Evolutionary conservation across 2,113 vertebrate genomes (phyloP).

Genomic region (Tricholaema leucomelas): DNA sequence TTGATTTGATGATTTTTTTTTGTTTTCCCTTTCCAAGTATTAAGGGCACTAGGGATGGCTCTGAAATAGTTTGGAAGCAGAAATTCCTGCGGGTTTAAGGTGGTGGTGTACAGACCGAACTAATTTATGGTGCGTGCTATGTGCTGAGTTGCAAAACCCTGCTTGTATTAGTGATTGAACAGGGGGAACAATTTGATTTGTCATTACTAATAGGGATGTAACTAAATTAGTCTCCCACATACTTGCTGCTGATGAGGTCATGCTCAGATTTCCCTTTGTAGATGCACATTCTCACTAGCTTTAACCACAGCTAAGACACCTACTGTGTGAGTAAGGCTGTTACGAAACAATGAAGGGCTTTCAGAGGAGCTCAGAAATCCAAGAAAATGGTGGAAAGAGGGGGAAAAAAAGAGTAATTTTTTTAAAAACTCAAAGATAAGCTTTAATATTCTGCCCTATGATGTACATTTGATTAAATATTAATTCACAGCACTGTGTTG

Average conservation of each 20-base stretch:
- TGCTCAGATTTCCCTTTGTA: slow-evolving; percentile 55
- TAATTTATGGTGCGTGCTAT: not conserved
- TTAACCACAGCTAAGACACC: slow-evolving; percentile 42
- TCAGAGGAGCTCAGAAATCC: slow-evolving; percentile 5
- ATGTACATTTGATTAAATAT: slow-evolving; percentile 63
- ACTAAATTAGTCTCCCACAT: slow-evolving; percentile 62
- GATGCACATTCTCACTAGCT: slow-evolving; percentile 33
- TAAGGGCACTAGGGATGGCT: not conserved
- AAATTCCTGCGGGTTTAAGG: not conserved
- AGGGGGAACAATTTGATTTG: slow-evolving; percentile 65
- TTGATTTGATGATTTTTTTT: not conserved
- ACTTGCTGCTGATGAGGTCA: slow-evolving; percentile 55
- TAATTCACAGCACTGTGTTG: slow-evolving; percentile 52
- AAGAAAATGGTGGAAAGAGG: slow-evolving; percentile 6
- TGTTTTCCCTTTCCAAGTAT: not conserved
- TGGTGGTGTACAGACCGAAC: not conserved
- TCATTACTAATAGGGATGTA: slow-evolving; percentile 52
- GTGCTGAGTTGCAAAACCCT: slow-evolving; percentile 34
- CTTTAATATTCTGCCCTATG: slow-evolving; percentile 28
- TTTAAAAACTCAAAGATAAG: slow-evolving; percentile 35
- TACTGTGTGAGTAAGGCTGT: not conserved
- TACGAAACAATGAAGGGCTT: slow-evolving; percentile 27
- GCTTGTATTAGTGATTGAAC: slow-evolving; percentile 26
- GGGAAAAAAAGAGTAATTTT: no score
- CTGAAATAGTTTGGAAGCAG: not conserved